These are phyloP conservation scores for Shinisaurus crocodilurus DNA, from an alignment of 2,113 vertebrate genomes.

Conservation along the genomic window DNA sequence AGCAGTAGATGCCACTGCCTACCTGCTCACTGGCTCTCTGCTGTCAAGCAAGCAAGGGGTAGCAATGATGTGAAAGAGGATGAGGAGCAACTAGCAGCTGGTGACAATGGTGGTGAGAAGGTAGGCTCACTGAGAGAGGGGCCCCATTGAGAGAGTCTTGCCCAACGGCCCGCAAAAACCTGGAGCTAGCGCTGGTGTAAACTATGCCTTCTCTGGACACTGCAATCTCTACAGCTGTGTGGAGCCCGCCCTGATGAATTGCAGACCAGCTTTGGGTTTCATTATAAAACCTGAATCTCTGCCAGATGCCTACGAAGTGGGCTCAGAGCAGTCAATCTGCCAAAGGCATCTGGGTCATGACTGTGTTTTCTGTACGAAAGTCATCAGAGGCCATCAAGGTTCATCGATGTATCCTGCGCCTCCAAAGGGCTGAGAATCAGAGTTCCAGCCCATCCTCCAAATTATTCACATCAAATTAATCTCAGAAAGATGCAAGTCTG, in stretches of 20 bases:
- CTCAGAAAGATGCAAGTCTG: background rate
- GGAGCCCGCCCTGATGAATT: background rate
- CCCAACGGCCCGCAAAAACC: no score
- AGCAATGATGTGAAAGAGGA: no score
- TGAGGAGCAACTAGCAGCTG: no score
- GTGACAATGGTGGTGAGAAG: no score
- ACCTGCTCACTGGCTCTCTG: no score
- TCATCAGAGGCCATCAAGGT: constrained; percentile 3
- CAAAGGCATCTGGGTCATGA: background rate
- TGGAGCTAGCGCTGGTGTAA: background rate
- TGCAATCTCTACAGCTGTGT: background rate
- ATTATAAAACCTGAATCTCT: background rate
- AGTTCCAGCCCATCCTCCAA: background rate
- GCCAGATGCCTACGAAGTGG: background rate
- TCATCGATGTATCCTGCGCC: background rate
- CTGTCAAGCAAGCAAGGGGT: no score
- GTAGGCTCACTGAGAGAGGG: no score
- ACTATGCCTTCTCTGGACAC: background rate
- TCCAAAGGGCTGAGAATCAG: background rate
- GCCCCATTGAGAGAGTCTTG: no score
- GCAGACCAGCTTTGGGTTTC: background rate
- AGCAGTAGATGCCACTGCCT: no score
- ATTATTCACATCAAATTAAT: background rate
- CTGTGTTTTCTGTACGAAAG: background rate
- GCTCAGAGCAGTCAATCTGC: background rate